Evolutionary conservation across 2,113 vertebrate genomes (phyloP).

Genomic region (Engystomops pustulosus): DNA sequence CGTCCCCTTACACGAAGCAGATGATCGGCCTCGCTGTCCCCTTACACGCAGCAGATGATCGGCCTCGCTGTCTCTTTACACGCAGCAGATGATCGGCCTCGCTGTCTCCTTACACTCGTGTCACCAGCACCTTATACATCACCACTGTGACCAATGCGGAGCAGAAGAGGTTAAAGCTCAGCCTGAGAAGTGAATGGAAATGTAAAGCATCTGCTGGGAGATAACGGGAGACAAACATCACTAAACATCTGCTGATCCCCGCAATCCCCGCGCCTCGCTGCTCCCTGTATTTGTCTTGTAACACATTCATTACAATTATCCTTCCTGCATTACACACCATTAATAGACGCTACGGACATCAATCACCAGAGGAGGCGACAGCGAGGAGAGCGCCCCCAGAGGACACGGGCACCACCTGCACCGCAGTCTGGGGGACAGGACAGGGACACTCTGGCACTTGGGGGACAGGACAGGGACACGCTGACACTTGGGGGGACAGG

Average conservation of each 20-base stretch:
- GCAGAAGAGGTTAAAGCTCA: conserved; percentile 10
- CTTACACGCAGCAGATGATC: too few relatives aligned
- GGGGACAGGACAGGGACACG: too few relatives aligned
- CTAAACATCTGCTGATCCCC: conserved; percentile 9
- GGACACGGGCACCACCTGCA: background rate
- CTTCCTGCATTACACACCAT: background rate
- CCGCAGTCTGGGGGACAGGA: background rate
- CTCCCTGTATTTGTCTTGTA: conserved; percentile 5
- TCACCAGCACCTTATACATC: too few relatives aligned
- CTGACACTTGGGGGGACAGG: too few relatives aligned
- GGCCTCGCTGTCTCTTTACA: too few relatives aligned
- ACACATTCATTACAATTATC: conserved; percentile 20
- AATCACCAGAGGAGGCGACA: background rate
- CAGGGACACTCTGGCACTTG: too few relatives aligned
- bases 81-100: too few relatives aligned
- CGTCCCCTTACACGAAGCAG: too few relatives aligned
- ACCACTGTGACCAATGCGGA: too few relatives aligned
- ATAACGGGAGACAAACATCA: conserved; percentile 44
- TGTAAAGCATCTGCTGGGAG: conserved; percentile 20
- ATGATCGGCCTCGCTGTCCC: too few relatives aligned
- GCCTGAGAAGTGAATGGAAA: conserved; percentile 27
- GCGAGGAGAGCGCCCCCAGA: rapidly evolving
- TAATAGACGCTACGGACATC: background rate
- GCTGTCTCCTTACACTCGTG: too few relatives aligned
- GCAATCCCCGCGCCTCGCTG: background rate